Evolutionary conservation across 2,888 invertebrate species (phyloP), one percentile per base, ranked within the genome.

Genomic region (Thereva unica): DNA sequence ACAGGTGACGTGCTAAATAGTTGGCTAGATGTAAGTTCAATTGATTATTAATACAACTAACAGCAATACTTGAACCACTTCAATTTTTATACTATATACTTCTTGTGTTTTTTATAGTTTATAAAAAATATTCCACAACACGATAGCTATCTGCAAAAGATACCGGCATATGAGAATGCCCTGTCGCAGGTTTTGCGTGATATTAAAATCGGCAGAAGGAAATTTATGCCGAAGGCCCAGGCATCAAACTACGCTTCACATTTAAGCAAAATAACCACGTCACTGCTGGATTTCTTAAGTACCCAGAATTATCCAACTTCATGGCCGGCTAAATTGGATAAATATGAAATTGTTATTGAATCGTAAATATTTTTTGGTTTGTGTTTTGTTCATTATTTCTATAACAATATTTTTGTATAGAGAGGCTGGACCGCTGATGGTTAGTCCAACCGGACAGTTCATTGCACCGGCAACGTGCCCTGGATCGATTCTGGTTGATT

Each of bases 401-500:
- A 23, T 37, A n/a, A 53, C 34, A 71, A 69, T 76, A 77, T 41
- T 74, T 75, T 53, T 50, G 50, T 35, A 61, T 82, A 95, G 95
- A 34, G 95, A 95, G 79, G 92, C 95, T 4, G 96, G 96, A 0
- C 96, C 96, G 0, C 77, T 97, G 66, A 95, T 95, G 91, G 85
- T 97, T 38, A 94, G 94, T 8, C 95, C 95, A 0, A 93, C 93
- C 3, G 97, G 96, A 3, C 95, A 96, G 82, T 91, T 96, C 75
- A 92, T 95, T 69, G 91, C 93, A 1, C 96, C 97, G 9, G 90
- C 94, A 0, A 93, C 95, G 0, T 92, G 95, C 76, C 96, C 96
- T 0, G 92, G 94, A 0, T 87, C 89, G 72, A 86, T 95, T 71
- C 83, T 96, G 63, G 87, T 96, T 10, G 89, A 88, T 74, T 97